Conservation (phyloP, 2,797 vertebrate genomes). For the Arrhamphus sclerolepis region DNA sequence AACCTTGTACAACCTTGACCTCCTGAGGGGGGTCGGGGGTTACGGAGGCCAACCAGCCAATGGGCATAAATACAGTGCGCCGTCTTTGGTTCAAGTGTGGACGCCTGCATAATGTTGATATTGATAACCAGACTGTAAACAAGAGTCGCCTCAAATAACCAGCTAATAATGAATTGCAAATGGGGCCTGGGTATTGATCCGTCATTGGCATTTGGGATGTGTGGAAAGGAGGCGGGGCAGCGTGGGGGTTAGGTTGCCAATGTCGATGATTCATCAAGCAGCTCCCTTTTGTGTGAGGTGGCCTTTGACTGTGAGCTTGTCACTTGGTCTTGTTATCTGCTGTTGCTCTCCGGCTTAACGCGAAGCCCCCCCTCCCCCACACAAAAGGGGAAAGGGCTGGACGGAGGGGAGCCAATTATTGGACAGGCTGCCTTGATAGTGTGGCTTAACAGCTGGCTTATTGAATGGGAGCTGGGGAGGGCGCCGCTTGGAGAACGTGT, state of each 20-base stretch:
- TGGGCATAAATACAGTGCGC: constrained; percentile 26
- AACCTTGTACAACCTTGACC: constrained; percentile 72
- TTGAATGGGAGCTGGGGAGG: constrained; percentile 75
- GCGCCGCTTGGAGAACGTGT: constrained; percentile 32
- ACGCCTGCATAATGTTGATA: constrained; percentile 42
- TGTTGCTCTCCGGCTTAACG: constrained; percentile 67
- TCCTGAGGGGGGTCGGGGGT: not conserved
- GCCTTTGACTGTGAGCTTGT: constrained; percentile 80
- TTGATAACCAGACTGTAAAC: constrained; percentile 82
- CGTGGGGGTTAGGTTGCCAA: constrained; percentile 60
- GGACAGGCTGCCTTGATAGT: constrained; percentile 83
- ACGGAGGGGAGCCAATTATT: constrained; percentile 79
- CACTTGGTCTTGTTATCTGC: constrained; percentile 84
- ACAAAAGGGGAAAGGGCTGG: constrained; percentile 68
- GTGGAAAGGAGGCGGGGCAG: constrained; percentile 39
- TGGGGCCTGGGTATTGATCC: constrained; percentile 83
- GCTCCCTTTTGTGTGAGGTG: constrained; percentile 73
- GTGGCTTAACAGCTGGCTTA: constrained; percentile 82
- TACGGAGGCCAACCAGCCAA: constrained; percentile 33
- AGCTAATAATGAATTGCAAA: constrained; percentile 89
- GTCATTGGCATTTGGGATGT: constrained; percentile 80
- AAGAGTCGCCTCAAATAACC: constrained; percentile 80
- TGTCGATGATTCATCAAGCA: constrained; percentile 84
- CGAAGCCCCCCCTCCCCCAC: constrained; percentile 59
- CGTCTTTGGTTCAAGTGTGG: constrained; percentile 8